Evolutionary conservation across 1,140 invertebrate species (phyloP).

Genomic region (Bombus breviceps): DNA sequence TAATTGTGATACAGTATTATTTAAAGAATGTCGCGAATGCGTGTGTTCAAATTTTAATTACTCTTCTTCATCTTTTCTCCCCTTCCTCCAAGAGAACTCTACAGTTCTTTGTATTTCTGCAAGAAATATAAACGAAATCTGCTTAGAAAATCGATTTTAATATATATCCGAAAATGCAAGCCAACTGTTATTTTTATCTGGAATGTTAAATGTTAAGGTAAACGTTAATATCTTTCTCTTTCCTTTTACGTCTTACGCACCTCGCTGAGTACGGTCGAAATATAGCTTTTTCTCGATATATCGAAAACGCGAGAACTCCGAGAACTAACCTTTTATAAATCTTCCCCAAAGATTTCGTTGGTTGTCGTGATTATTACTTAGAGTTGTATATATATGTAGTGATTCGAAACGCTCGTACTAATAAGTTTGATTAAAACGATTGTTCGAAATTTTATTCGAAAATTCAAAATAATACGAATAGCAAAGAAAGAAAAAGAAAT

Average conservation of each 20-base stretch:
- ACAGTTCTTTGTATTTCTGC: conserved; percentile 17
- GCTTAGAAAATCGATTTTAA: not conserved
- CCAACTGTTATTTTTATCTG: not conserved
- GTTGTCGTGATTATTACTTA: not conserved
- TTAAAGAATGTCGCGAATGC: conserved; percentile 6
- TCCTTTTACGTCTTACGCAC: not conserved
- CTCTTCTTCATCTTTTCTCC: not conserved
- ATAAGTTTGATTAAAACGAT: not conserved
- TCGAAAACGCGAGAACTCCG: not conserved
- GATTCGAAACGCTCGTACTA: not conserved
- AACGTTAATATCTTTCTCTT: not conserved
- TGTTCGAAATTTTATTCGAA: not conserved
- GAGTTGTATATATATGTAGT: not conserved
- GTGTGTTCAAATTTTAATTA: conserved; percentile 38
- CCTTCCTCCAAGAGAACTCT: not conserved
- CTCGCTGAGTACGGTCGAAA: not conserved
- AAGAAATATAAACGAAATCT: conserved; percentile 7
- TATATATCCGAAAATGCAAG: not conserved
- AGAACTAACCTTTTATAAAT: not conserved
- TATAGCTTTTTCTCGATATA: not conserved
- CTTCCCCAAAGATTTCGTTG: conserved; percentile 1
- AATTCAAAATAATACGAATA: not conserved
- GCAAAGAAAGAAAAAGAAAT: not conserved
- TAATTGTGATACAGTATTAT: conserved; percentile 47
- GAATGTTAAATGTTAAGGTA: not conserved